Conservation (phyloP, 2,888 invertebrate genomes). For the Drosophila multiciliata region DNA sequence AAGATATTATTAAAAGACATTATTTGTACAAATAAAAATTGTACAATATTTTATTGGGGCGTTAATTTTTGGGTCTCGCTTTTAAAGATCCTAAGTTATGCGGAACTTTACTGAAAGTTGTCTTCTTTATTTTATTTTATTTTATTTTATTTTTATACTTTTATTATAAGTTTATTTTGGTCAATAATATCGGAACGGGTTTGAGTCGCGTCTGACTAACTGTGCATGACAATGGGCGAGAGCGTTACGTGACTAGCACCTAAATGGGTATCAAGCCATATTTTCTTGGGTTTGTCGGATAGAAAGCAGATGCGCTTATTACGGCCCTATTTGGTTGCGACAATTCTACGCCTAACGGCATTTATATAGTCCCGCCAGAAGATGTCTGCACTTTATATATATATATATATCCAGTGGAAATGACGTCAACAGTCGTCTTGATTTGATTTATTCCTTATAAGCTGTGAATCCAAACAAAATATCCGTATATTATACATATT, state of each 20-base stretch:
- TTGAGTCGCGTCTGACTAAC: slow-evolving; percentile 59
- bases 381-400: not conserved
- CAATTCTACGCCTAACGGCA: slow-evolving; percentile 54
- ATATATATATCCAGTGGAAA: not conserved
- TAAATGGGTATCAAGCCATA: slow-evolving; percentile 25
- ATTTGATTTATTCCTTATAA: slow-evolving; percentile 50
- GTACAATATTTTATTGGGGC: slow-evolving; percentile 38
- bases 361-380: slow-evolving; percentile 28
- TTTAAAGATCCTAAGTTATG: slow-evolving; percentile 3
- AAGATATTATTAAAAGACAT: slow-evolving; percentile 15
- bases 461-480: slow-evolving; percentile 1
- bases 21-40: not conserved
- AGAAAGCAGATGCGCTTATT: slow-evolving; percentile 74
- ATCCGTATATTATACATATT: slow-evolving; percentile 24
- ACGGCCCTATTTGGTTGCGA: slow-evolving; percentile 69
- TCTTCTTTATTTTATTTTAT: not conserved
- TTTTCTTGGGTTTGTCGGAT: slow-evolving; percentile 32
- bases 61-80: slow-evolving; percentile 44
- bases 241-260: slow-evolving; percentile 70
- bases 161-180: slow-evolving; percentile 26
- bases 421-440: slow-evolving; percentile 48
- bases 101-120: slow-evolving; percentile 4
- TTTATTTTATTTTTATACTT: slow-evolving; percentile 4
- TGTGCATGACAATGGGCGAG: slow-evolving; percentile 69
- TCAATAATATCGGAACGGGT: slow-evolving; percentile 23